phyloP scores from a whole-genome alignment of 2,888 invertebrate species.

The Yponomeuta malinellus region DNA sequence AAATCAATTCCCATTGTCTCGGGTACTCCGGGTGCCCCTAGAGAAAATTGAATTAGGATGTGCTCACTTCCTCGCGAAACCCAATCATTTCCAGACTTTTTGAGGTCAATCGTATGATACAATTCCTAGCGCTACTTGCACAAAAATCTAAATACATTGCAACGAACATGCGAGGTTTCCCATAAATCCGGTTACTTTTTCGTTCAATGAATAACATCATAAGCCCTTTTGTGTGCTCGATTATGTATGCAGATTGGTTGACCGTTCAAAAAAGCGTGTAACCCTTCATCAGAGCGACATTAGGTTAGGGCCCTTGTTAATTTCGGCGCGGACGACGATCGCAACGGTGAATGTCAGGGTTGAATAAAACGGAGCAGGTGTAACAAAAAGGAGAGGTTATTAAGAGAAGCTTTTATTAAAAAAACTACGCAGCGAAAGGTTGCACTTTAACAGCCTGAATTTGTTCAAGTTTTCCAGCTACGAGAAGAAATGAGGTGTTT shows the following conservation, averaged over 20 bases:
- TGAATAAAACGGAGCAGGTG: background rate
- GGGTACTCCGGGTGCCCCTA: conserved; percentile 18
- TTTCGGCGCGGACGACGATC: background rate
- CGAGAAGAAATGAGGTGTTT: conserved; percentile 14
- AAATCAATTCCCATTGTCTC: conserved; percentile 24
- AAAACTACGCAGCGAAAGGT: conserved; percentile 31
- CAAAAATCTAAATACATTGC: background rate
- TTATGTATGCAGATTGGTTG: conserved; percentile 8
- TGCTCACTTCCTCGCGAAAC: conserved; percentile 10
- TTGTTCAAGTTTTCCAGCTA: conserved; percentile 27
- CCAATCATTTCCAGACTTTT: background rate
- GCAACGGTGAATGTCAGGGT: conserved; percentile 1
- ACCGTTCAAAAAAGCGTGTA: conserved; percentile 8
- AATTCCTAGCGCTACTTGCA: background rate
- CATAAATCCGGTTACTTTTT: conserved; percentile 7
- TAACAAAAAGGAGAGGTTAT: background rate
- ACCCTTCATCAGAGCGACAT: conserved; percentile 11
- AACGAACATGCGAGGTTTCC: conserved; percentile 8
- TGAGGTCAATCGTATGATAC: background rate
- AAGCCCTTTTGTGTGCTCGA: conserved; percentile 9
- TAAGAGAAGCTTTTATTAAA: background rate
- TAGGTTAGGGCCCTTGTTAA: conserved; percentile 8
- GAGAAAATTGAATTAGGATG: conserved; percentile 22
- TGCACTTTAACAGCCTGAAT: conserved; percentile 41
- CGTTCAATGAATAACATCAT: background rate